Base-by-base conservation (phyloP, 2,888 invertebrate species). In the Drosophila kokeensis region DNA sequence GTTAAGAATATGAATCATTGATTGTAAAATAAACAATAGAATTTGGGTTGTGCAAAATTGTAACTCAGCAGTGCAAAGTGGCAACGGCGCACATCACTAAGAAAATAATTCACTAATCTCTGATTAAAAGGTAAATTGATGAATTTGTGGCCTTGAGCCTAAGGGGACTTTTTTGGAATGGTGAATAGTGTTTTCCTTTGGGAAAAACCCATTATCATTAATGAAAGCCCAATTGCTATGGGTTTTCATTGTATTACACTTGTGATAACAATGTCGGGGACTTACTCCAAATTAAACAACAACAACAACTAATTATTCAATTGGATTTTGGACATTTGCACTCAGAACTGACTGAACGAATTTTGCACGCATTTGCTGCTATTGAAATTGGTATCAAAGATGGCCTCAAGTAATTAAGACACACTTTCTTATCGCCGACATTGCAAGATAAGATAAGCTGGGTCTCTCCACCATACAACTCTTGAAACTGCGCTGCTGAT, bases 361-460 rank as follows among this genome's bases (percentile, higher is more conserved):
- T 24, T 50, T 57, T 69, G 48, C 53, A 54, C 57, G 30, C 68
- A 48, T 29, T 42, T 32, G 15, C 8, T 27, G 18, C 6, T 34
- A 7, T 18, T 27, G 18, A 38, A 30, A 52, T 6, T 34, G 24
- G 13, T 64, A 54, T 48, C 29, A 64, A 52, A 67, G 36, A 64
- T 57, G 52, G 73, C 40, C n/a, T 40, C 59, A 50, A 57, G 50
- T 60, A 48, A 38, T 34, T 21, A 13, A 36, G 60, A 62, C 54
- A 62, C 34, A n/a, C 15, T 48, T 61, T 21, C 61, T 54, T 67
- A 78, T 73, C 78, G 34, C 58, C 21, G 38, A 21, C 64, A 42
- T 18, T 54, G 29, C 1, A 34, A 24, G 75, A 75, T 75, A 66
- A 66, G 29, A 58, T 32, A 27, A 27, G 34, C 45, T 32, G 42